Base-by-base conservation (phyloP, 1,140 invertebrate genomes). In the Ooceraea biroi region DNA sequence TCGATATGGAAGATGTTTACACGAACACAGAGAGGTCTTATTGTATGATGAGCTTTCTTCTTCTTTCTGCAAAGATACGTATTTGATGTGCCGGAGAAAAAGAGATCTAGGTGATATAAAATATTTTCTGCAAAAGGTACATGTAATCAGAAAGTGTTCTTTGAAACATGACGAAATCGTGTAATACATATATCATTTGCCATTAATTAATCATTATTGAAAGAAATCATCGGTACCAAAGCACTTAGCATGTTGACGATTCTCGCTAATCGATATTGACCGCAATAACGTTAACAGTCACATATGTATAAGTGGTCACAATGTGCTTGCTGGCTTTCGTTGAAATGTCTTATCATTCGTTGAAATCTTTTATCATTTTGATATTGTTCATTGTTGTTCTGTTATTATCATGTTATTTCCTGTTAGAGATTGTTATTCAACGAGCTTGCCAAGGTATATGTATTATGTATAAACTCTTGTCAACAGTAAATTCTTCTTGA, bases 321-420 rank as follows among this genome's bases (percentile, higher is more conserved):
- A n/a, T n/a, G n/a, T n/a, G n/a, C n/a, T n/a, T n/a, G n/a, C n/a
- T n/a, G n/a, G n/a, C n/a, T n/a, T n/a, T n/a, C n/a, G n/a, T n/a
- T n/a, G n/a, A n/a, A n/a, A n/a, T n/a, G n/a, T n/a, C n/a, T n/a
- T n/a, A n/a, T n/a, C n/a, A n/a, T n/a, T n/a, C n/a, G n/a, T n/a
- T 69, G 50, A 69, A 69, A 69, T 48, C 22, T 48, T 50, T 52
- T 52, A 19, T 69, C 41, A 12, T n/a, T n/a, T n/a, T n/a, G n/a
- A n/a, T n/a, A n/a, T n/a, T n/a, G n/a, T n/a, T n/a, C n/a, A n/a
- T n/a, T n/a, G n/a, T n/a, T n/a, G n/a, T n/a, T n/a, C n/a, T n/a
- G n/a, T n/a, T n/a, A n/a, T n/a, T n/a, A n/a, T n/a, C n/a, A n/a
- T n/a, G n/a, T n/a, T n/a, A n/a, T n/a, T n/a, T n/a, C n/a, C n/a